A percentile compares a stretch with the other conserved stretches of the same genome.
Conservation (phyloP, 2,113 vertebrate species). For the Eleginops maclovinus region DNA sequence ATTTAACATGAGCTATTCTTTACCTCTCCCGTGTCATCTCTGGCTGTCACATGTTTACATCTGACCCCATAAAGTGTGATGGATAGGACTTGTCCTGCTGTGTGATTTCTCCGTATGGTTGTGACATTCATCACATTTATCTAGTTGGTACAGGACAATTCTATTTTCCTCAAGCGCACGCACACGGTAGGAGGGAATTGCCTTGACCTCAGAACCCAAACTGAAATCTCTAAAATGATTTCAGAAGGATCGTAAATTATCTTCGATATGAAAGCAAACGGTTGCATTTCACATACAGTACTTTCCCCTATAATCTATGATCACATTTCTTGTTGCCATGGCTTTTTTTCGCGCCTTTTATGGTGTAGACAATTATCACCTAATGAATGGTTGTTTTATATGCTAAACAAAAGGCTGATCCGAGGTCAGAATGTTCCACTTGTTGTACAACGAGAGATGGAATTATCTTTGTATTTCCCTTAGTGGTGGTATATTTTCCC, state of each 20-base stretch:
- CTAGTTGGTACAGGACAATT: not conserved
- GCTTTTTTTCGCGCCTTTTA: no score
- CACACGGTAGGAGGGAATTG: not conserved
- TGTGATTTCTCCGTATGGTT: constrained; percentile 1
- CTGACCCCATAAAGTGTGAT: not conserved
- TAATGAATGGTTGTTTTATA: not conserved
- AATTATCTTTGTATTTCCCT: not conserved
- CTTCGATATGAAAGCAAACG: not conserved
- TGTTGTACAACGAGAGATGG: not conserved
- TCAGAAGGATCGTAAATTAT: constrained; percentile 26
- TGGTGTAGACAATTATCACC: not conserved
- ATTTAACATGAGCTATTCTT: not conserved
- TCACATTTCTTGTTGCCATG: not conserved
- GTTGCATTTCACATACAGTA: not conserved
- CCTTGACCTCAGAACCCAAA: constrained; percentile 2
- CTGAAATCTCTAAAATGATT: constrained; percentile 20
- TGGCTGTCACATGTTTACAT: not conserved
- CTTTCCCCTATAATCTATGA: not conserved
- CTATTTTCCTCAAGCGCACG: not conserved
- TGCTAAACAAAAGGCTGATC: constrained; percentile 3
- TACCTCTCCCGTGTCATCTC: not conserved
- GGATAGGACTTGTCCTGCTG: constrained; percentile 7
- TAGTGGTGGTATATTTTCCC: not conserved
- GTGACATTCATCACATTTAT: constrained; percentile 18
- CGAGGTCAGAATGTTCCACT: not conserved